These are phyloP conservation scores for Probaryconus sp. DNA, from an alignment of 1,140 invertebrate species.

Conservation along the genomic window DNA sequence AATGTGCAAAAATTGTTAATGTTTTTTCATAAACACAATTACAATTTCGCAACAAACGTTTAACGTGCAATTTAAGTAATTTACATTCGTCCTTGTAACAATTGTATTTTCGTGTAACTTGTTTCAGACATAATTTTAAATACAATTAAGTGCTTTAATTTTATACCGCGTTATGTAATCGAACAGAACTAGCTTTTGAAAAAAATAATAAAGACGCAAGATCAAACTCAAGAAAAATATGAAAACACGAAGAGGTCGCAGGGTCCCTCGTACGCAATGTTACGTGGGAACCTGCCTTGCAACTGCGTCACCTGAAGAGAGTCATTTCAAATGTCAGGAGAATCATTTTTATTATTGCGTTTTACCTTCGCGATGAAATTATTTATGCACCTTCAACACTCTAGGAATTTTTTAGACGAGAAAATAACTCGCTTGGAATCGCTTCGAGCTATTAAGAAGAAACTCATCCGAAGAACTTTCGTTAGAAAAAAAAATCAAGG, in stretches of 20 bases:
- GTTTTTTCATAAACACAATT: too few species aligned
- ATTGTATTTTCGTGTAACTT: too few species aligned
- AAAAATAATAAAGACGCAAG: neutral
- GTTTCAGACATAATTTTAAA: too few species aligned
- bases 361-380: constrained; percentile 29
- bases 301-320: constrained; percentile 41
- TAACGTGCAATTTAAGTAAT: too few species aligned
- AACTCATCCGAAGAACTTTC: neutral
- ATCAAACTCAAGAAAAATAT: constrained; percentile 17
- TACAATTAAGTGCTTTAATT: too few species aligned
- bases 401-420: constrained; percentile 11
- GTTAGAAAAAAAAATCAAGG: neutral
- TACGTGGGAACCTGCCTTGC: constrained; percentile 44
- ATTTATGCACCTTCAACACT: constrained; percentile 29
- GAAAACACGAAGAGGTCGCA: constrained; percentile 47
- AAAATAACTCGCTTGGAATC: constrained; percentile 20
- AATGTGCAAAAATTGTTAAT: too few species aligned
- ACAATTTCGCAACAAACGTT: too few species aligned
- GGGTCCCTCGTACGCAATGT: constrained; percentile 43
- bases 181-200: neutral
- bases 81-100: too few species aligned
- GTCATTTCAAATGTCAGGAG: constrained; percentile 54
- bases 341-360: constrained; percentile 47
- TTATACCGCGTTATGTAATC: too few species aligned
- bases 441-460: constrained; percentile 3